Base-by-base conservation (phyloP, 2,888 invertebrate species). In the Polydesmus complanatus region DNA sequence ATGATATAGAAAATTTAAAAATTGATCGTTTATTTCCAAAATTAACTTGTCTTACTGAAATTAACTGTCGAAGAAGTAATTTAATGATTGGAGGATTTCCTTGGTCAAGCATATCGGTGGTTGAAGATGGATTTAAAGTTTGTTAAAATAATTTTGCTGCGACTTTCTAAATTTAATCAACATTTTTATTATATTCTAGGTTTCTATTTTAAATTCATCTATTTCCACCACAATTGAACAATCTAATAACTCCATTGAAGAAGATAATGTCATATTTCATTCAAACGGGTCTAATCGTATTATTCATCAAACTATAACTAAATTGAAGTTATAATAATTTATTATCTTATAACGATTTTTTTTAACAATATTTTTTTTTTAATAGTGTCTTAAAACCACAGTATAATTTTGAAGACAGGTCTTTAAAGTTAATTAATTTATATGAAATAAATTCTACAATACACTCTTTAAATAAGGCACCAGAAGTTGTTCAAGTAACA, bases 21-120 rank as follows among this genome's bases (percentile, higher is more conserved):
- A 8, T 37, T 14, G 5, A 8, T 8, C 5, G 14, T 37, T 8
- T 14, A 8, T 37, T 8, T 8, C 37, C 14, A 37, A 37, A 8
- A 14, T 37, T 37, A 8, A 37, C 37, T 37, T 8, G 5, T 37
- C 37, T 8, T 37, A 8, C 37, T 37, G 61, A 62, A 59, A 55
- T 61, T 3, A 54, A 19, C 3, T 63, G 61, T 49, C 52, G 22
- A 23, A 56, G 58, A 8, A 56, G 58, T 54, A 59, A 61, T 59
- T 25, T 63, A 22, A 27, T 52, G 59, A 59, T 63, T 11, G 63
- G 61, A 37, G 63, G 63, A 47, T 52, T 56, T 61, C 63, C 63
- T 2, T 63, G 58, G 61, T 61, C 61, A 52, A 61, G 5, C 5
- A 5, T 37, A 8, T 8, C 37, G 5, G 8, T 14, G 5, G 5